Percentiles rank a stretch among this genome's conserved stretches.
These are phyloP conservation scores for Pogonus chalceus DNA, from an alignment of 1,140 invertebrate species.

Conservation along the genomic window DNA sequence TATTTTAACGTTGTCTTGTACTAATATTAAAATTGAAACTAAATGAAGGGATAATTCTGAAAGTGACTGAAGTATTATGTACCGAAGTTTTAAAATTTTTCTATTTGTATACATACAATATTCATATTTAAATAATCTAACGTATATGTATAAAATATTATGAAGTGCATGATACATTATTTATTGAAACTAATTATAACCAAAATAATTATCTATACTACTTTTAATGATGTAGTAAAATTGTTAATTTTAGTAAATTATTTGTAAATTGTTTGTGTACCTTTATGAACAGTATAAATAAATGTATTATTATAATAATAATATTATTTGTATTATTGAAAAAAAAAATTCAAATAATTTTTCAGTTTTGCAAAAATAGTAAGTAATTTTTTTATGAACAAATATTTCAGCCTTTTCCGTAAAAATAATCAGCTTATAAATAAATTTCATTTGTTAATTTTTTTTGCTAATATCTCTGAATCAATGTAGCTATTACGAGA, in stretches of 20 bases:
- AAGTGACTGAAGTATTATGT: no score
- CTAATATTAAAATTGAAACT: conserved; percentile 6
- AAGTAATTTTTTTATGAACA: no score
- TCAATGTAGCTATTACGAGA: no score
- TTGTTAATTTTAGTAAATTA: conserved; percentile 14
- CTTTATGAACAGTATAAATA: conserved; percentile 21
- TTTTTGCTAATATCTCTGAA: no score
- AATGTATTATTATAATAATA: conserved; percentile 13
- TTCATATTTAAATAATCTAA: no score
- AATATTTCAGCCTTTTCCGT: no score
- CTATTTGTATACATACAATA: background rate
- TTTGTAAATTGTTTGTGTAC: conserved; percentile 31
- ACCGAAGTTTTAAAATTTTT: background rate
- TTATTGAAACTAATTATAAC: conserved; percentile 10
- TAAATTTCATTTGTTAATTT: no score
- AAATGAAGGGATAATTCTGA: no score
- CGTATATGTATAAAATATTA: conserved; percentile 6
- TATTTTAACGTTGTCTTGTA: background rate
- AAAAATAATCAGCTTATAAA: no score
- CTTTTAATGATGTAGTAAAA: conserved; percentile 15
- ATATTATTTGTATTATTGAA: no score
- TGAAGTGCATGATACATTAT: conserved; percentile 4
- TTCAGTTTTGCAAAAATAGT: no score
- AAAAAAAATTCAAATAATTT: no score
- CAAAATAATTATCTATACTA: conserved; percentile 9